Evolutionary conservation across 2,113 vertebrate species (phyloP), one percentile per base, ranked within the genome.

Genomic region (Lichenostomus cassidix): DNA sequence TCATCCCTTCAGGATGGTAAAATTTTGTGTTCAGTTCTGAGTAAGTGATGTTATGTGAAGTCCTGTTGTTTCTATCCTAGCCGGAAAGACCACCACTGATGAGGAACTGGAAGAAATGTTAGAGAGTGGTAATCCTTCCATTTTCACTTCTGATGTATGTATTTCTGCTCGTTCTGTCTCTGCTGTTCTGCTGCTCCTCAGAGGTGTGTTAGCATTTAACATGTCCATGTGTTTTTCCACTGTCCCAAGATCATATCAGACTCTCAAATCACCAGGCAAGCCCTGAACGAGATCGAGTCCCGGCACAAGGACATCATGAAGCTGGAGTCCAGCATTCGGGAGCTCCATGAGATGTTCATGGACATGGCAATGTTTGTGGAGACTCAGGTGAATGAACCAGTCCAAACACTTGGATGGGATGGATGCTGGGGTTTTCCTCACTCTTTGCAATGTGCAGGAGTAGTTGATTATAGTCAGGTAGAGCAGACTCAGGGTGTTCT

Each of bases 301-400:
- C 98, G 99, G 13, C 99, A 99, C 97, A 98, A 98, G 94, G 99
- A 99, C 89, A 99, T 99, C 68, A 98, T 99, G 78, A 98, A 98
- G 29, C 97, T 99, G 97, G 99, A 99, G 94, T 97, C 97, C 31
- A 99, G 99, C 97, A 99, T 99, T 93, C 98, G 98, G 21, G 99
- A 99, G 85, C 98, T 99, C 2, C 99, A 99, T 6, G 98, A 98
- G 10, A 98, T 99, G 98, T 99, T 99, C 76, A 97, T 98, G 98
- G 99, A 99, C 96, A 99, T 99, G 98, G 99, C 99, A 3, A 98
- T 99, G 98, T 97, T 99, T 47, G 99, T 99, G 5, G 99, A 99
- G 97, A 99, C 98, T 7, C 99, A 99, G 99, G 99, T 99, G 94
- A 79, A 10, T 5, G 24, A 69, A 11, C 20, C 28, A 22, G 2